Evolutionary conservation across 2,888 invertebrate species (phyloP).

Genomic region (Ethmia dodecea): DNA sequence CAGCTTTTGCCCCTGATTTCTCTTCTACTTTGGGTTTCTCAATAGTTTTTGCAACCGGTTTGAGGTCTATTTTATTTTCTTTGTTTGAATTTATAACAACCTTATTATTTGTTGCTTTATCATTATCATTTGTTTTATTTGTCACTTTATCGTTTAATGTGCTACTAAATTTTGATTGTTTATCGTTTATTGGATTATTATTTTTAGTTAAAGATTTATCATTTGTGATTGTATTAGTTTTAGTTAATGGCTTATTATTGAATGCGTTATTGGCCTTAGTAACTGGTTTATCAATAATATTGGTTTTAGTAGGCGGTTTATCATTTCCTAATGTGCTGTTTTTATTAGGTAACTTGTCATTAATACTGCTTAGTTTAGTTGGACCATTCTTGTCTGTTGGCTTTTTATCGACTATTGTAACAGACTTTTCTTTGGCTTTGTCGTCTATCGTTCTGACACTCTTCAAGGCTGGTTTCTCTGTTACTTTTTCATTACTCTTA

Average conservation of each 20-base stretch:
- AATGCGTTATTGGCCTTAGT: conserved; percentile 34
- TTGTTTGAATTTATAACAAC: too few relatives aligned
- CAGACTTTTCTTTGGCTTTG: conserved; percentile 62
- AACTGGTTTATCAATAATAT: conserved; percentile 11
- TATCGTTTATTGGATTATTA: conserved; percentile 11
- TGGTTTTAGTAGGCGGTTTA: conserved; percentile 32
- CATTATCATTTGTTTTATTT: conserved; percentile 6
- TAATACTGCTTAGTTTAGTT: conserved; percentile 16
- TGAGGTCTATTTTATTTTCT: conserved; percentile 32
- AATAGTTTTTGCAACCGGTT: conserved; percentile 15
- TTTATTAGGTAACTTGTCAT: conserved; percentile 10
- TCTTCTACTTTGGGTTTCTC: conserved; percentile 30
- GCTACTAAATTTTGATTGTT: neutral
- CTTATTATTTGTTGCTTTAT: too few relatives aligned
- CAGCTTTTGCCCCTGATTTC: conserved; percentile 14
- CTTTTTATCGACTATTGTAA: conserved; percentile 61
- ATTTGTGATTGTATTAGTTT: conserved; percentile 2
- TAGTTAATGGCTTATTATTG: conserved; percentile 26
- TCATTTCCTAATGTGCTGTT: conserved; percentile 16
- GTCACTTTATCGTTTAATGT: conserved; percentile 4
- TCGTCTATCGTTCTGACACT: conserved; percentile 65
- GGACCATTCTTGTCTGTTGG: conserved; percentile 32
- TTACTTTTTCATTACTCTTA: conserved; percentile 31
- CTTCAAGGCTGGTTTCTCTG: conserved; percentile 50
- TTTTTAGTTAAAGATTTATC: conserved; percentile 3